Evolutionary conservation across 2,797 vertebrate species (phyloP).

Genomic region (Chiloscyllium punctatum): DNA sequence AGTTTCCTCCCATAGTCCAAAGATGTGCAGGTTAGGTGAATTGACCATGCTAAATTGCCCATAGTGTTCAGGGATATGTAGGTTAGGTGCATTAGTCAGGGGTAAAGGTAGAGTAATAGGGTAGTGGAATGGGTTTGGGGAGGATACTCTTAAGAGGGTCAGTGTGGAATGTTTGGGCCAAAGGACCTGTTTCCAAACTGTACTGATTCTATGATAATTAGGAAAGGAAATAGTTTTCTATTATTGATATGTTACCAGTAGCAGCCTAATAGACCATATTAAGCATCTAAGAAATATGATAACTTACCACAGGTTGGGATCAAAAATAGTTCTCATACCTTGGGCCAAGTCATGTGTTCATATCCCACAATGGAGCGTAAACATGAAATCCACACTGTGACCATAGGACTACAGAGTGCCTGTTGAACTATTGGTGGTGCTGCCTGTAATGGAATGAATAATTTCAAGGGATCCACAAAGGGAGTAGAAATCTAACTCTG

Average conservation of each 20-base stretch:
- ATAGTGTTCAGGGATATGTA: too few species aligned
- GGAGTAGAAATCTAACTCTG: too few species aligned
- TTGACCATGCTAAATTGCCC: too few species aligned
- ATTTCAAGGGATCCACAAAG: neutral
- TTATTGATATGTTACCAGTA: neutral
- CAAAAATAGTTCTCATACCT: neutral
- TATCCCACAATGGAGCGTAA: neutral
- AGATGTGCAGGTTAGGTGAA: too few species aligned
- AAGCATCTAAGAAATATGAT: neutral
- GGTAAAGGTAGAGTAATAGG: too few species aligned
- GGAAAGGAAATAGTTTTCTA: neutral
- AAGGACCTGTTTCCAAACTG: too few species aligned
- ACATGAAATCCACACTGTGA: neutral
- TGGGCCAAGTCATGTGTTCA: too few species aligned
- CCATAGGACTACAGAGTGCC: neutral
- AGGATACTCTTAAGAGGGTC: too few species aligned
- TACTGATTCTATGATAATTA: neutral
- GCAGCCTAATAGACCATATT: neutral
- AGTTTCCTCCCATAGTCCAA: too few species aligned
- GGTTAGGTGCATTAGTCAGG: too few species aligned
- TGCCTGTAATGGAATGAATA: neutral
- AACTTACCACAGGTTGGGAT: neutral
- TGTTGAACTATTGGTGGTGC: neutral
- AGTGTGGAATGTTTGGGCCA: too few species aligned
- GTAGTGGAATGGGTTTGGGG: too few species aligned